Conservation (phyloP, 2,888 invertebrate species). For the Agrochola litura region DNA sequence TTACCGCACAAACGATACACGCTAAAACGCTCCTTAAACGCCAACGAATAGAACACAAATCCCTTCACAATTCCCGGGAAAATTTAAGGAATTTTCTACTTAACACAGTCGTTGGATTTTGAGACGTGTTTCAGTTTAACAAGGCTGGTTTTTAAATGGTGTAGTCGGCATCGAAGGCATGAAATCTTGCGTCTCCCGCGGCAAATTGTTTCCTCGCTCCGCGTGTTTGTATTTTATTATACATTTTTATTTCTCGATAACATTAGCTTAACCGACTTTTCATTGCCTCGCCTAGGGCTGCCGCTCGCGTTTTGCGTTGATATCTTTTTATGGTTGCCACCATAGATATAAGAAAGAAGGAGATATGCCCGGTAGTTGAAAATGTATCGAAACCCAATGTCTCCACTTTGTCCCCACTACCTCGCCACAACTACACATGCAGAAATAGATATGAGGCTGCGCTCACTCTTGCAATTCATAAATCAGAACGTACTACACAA, state of each 20-base stretch:
- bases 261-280: conserved; percentile 91
- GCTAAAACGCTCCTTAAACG: conserved; percentile 73
- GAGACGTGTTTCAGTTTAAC: conserved; percentile 70
- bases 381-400: no score
- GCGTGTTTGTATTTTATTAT: conserved; percentile 91
- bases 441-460: no score
- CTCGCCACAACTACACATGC: no score
- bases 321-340: conserved; percentile 71
- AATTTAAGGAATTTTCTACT: conserved; percentile 89
- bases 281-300: conserved; percentile 89
- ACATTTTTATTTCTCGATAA: conserved; percentile 91
- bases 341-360: no score
- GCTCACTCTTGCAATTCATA: no score
- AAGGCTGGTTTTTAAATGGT: conserved; percentile 72
- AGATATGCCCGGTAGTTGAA: no score
- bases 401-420: no score
- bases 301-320: conserved; percentile 71
- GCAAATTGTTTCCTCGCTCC: conserved; percentile 90
- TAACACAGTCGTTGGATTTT: conserved; percentile 71
- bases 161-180: conserved; percentile 76
- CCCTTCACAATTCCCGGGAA: conserved; percentile 67
- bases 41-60: conserved; percentile 70
- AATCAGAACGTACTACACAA: no score
- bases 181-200: conserved; percentile 90
- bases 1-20: conserved; percentile 75